Evolutionary conservation across 2,888 invertebrate species (phyloP).

Genomic region (Metacarcinus magister): DNA sequence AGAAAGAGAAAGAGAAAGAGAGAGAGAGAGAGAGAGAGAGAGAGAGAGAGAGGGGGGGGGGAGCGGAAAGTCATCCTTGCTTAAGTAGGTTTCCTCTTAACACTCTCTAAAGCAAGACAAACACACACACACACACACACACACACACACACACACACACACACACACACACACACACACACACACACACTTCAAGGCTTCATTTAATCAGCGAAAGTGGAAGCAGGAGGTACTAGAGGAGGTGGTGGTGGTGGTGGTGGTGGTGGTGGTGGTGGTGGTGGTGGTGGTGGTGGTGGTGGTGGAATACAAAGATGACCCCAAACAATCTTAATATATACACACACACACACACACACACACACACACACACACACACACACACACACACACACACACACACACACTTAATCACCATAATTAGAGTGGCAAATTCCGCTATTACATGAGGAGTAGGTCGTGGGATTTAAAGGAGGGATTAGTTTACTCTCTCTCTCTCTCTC

Average conservation of each 20-base stretch:
- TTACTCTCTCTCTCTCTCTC: background rate
- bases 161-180: background rate
- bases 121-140: background rate
- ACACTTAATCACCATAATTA: background rate
- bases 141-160: background rate
- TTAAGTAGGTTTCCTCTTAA: background rate
- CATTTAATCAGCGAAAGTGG: background rate
- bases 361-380: constrained; percentile 26
- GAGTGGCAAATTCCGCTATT: background rate
- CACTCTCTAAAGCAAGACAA: too few species aligned
- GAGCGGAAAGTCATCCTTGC: background rate
- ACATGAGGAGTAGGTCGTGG: background rate
- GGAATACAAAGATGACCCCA: background rate
- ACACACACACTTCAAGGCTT: background rate
- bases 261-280: too few species aligned
- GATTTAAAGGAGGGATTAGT: background rate
- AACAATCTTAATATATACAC: background rate
- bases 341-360: constrained; percentile 5
- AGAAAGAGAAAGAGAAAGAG: constrained; percentile 26
- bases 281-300: too few species aligned
- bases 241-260: too few species aligned
- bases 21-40: constrained; percentile 9
- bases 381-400: background rate
- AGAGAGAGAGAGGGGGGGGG: background rate
- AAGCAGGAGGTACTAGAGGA: background rate